Conservation (phyloP, 2,888 invertebrate species). For the Druceiella hillmani region DNA sequence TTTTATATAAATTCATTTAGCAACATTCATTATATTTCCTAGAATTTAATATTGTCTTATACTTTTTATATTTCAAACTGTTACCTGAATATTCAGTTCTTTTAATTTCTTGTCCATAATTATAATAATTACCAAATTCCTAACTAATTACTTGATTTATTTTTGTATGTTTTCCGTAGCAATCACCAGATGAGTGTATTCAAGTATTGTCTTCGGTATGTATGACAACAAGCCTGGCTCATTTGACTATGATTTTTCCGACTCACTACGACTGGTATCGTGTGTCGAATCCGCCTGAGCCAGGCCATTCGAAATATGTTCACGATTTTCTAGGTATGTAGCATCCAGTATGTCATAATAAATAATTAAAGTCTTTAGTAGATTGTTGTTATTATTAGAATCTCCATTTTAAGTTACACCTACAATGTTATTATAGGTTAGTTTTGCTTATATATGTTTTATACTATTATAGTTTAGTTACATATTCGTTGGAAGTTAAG, state of each 20-base stretch:
- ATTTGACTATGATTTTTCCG: constrained; percentile 79
- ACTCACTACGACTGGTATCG: constrained; percentile 60
- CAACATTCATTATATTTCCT: too few relatives aligned
- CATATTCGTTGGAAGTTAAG: too few relatives aligned
- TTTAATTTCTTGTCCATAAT: too few relatives aligned
- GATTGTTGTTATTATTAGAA: too few relatives aligned
- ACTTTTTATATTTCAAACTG: constrained; percentile 2
- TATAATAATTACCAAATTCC: not conserved
- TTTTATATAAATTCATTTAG: too few relatives aligned
- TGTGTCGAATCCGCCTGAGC: constrained; percentile 30
- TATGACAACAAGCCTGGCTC: constrained; percentile 70
- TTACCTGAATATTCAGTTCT: too few relatives aligned
- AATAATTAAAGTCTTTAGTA: too few relatives aligned
- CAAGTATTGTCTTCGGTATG: constrained; percentile 69
- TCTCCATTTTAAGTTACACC: too few relatives aligned
- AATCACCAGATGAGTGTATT: constrained; percentile 65
- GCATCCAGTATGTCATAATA: too few relatives aligned
- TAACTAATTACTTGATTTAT: constrained; percentile 3
- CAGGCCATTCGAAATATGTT: constrained; percentile 54
- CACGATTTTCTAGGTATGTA: constrained; percentile 61
- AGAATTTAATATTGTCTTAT: not conserved
- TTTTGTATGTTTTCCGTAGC: constrained; percentile 42
- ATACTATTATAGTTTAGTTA: too few relatives aligned
- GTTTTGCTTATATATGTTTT: too few relatives aligned
- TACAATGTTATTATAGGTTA: too few relatives aligned